These are phyloP conservation scores for Heterohyrax brucei DNA, from an alignment of 2,797 vertebrate species.

Conservation along the genomic window DNA sequence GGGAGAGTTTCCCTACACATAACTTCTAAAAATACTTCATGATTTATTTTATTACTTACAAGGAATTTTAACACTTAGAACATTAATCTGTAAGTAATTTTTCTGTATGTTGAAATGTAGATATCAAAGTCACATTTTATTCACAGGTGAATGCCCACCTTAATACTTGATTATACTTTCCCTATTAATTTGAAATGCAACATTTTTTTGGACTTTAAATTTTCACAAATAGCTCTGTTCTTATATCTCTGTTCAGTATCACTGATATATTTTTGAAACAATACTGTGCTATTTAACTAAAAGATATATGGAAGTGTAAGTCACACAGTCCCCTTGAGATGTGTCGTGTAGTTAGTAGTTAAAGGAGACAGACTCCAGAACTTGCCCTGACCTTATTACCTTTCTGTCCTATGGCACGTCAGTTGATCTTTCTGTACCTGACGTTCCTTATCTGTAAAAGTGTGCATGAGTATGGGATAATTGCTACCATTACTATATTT, in stretches of 20 bases:
- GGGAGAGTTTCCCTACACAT: background rate
- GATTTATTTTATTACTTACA: background rate
- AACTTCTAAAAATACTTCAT: background rate
- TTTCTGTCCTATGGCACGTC: background rate
- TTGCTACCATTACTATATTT: no score
- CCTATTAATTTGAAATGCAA: constrained; percentile 17
- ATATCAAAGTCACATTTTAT: constrained; percentile 3
- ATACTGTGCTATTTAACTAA: background rate
- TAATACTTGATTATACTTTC: constrained; percentile 48
- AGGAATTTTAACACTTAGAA: background rate
- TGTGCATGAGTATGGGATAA: background rate
- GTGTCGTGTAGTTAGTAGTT: background rate
- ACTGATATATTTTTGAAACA: background rate
- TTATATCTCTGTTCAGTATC: background rate
- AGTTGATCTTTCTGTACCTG: background rate
- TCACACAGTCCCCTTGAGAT: background rate
- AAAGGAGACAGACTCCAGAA: background rate
- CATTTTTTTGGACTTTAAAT: background rate
- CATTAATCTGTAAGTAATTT: background rate
- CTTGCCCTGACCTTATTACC: background rate
- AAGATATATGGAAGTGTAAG: background rate
- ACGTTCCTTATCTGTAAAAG: background rate
- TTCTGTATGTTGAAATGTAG: background rate
- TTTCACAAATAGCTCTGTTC: background rate
- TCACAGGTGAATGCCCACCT: constrained; percentile 15